These are phyloP conservation scores for Orchestia grillus DNA, from an alignment of 1,140 invertebrate species.

Conservation along the genomic window DNA sequence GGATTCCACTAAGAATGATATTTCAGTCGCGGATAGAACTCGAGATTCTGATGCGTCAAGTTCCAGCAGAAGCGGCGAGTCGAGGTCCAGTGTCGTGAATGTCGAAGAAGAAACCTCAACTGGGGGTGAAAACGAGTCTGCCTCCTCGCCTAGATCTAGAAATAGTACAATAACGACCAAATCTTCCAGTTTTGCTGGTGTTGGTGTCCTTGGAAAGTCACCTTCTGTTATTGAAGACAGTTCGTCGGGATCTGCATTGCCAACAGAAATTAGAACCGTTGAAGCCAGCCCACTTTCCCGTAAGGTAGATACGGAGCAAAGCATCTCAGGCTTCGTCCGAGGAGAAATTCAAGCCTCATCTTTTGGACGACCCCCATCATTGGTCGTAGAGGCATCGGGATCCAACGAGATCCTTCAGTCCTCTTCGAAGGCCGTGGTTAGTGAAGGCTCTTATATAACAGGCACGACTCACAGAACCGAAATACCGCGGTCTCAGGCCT, in stretches of 20 bases:
- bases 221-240: neutral
- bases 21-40: neutral
- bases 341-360: too few relatives aligned
- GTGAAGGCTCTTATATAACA: too few relatives aligned
- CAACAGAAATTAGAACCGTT: neutral
- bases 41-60: neutral
- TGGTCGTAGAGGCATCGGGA: neutral
- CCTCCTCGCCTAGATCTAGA: neutral
- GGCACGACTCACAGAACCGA: too few relatives aligned
- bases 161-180: neutral
- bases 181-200: neutral
- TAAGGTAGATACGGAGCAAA: neutral
- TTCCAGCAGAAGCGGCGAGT: neutral
- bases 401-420: neutral
- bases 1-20: neutral
- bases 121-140: neutral
- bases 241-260: neutral
- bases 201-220: neutral
- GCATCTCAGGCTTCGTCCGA: too few relatives aligned
- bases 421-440: too few relatives aligned
- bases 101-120: neutral
- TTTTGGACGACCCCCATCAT: too few relatives aligned
- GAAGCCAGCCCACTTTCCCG: neutral
- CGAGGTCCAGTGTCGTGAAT: neutral
- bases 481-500: too few relatives aligned